Evolutionary conservation across 2,113 vertebrate species (phyloP), one percentile per base, ranked within the genome.

Genomic region (Microcebus lehilahytsara): DNA sequence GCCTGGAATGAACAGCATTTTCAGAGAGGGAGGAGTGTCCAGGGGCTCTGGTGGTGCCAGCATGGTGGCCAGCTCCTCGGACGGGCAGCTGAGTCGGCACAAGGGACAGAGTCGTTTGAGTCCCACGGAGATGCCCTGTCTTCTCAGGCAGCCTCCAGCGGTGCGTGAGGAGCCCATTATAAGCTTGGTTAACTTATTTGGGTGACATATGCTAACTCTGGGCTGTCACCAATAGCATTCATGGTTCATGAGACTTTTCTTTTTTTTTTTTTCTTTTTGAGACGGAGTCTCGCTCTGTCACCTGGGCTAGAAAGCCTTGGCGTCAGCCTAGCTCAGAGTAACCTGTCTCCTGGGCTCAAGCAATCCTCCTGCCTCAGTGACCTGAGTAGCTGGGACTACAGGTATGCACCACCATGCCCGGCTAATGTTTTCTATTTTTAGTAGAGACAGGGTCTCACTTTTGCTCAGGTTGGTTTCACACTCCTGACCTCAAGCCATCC

Each of bases 351-450:
- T 19, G 17, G 53, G 53, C 17, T 56, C 53, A 56, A 56, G 53
- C 6, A 1, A 56, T 56, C 17, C 53, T 56, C 53, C 17, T 56
- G 17, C 53, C 53, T 56, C 17, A 56, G 53, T 17, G 5, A 5
- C 53, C 53, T 19, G 17, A 56, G n/a, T n/a, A n/a, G n/a, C n/a
- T n/a, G n/a, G n/a, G n/a, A 56, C 53, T 56, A 56, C 6, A 19
- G 53, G 53, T 1, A 19, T 5, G 1, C 5, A 6, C 53, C 53
- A 6, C 14, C 17, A 2, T 5, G 17, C 53, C 53, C 0, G 5
- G 53, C n/a, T n/a, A n/a, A n/a, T n/a, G n/a, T n/a, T n/a, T n/a
- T n/a, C n/a, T n/a, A n/a, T n/a, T n/a, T n/a, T n/a, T n/a, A n/a
- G n/a, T n/a, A n/a, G n/a, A n/a, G n/a, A n/a, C n/a, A 5, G 53